phyloP scores from a whole-genome alignment of 2,888 invertebrate species.

The Galeopsomyia nigrocyanea region DNA sequence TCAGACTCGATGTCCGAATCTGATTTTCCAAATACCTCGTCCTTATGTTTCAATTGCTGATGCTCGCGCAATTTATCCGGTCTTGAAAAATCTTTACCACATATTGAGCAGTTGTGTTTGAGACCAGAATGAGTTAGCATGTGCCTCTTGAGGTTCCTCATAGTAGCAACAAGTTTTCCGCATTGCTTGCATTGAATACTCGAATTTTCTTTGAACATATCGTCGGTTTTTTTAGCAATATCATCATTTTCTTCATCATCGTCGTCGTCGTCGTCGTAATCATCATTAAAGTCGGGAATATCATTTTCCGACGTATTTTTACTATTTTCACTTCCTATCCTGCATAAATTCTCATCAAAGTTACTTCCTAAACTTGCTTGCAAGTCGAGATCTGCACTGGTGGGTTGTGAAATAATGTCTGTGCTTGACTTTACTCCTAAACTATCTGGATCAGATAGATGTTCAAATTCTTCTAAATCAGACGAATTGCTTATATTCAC shows the following conservation, averaged over 20 bases:
- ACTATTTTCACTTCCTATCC: slow-evolving; percentile 21
- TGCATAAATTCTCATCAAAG: slow-evolving; percentile 29
- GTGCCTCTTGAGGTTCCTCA: slow-evolving; percentile 63
- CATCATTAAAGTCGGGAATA: not conserved
- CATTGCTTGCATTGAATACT: slow-evolving; percentile 63
- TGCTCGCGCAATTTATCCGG: slow-evolving; percentile 63
- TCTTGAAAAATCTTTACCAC: slow-evolving; percentile 62
- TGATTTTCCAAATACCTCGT: slow-evolving; percentile 58
- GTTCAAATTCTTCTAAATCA: slow-evolving; percentile 7
- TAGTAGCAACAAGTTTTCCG: slow-evolving; percentile 62
- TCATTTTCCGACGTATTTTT: slow-evolving; percentile 36
- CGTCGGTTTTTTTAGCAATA: slow-evolving; percentile 49
- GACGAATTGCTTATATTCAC: not conserved
- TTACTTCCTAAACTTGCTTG: slow-evolving; percentile 18
- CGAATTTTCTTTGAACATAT: slow-evolving; percentile 19
- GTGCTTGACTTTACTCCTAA: too few relatives aligned
- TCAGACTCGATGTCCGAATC: slow-evolving; percentile 60
- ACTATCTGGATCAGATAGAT: not conserved
- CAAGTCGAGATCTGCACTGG: not conserved
- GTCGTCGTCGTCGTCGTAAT: slow-evolving; percentile 7
- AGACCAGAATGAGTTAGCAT: slow-evolving; percentile 63
- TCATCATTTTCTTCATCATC: slow-evolving; percentile 51
- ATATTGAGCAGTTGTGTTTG: slow-evolving; percentile 60
- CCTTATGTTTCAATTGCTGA: slow-evolving; percentile 62
- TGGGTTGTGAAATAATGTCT: not conserved